Base-by-base conservation (phyloP, 1,140 invertebrate genomes). In the Leptinotarsa texana region DNA sequence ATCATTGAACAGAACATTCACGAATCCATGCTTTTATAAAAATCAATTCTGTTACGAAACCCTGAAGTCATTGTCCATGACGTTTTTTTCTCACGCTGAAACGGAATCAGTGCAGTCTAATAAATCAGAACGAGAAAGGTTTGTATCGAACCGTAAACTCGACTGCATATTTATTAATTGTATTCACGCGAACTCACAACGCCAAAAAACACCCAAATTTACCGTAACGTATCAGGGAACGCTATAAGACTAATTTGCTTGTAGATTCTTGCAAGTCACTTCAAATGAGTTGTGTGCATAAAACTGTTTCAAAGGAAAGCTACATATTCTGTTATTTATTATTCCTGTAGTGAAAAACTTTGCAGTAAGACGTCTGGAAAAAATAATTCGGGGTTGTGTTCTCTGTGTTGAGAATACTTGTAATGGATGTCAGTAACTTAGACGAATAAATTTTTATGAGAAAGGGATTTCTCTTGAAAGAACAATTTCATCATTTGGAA, bases 41-140 rank as follows among this genome's bases (percentile, higher is more conserved):
- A 57, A 57, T 57, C 51, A 18, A 57, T 57, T 57, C n/a, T 57
- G 51, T 18, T 18, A 57, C n/a, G 51, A 57, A 57, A 68, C 49
- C 49, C 8, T 17, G 51, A 62, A 67, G 72, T 49, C 62, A 62
- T 65, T 69, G 69, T 75, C 69, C 72, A 66, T 68, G 27, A 72
- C 74, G 75, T 76, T 73, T 78, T 76, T 75, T 67, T 15, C 22
- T 74, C 67, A 68, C 73, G 66, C 73, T 61, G 71, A 73, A 77
- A 75, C 77, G 78, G 74, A 78, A 80, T 78, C 79, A 77, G 79
- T 80, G 79, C 79, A 80, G 79, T 80, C 77, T 78, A 80, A 80
- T 80, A 80, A 80, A 80, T 80, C 79, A 80, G 79, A 76, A 74
- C 73, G 74, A 80, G 79, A 77, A 78, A 78, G 75, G 75, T 68